Evolutionary conservation across 2,888 invertebrate genomes (phyloP), one percentile per base, ranked within the genome.

Genomic region (Adelognathus sp.): DNA sequence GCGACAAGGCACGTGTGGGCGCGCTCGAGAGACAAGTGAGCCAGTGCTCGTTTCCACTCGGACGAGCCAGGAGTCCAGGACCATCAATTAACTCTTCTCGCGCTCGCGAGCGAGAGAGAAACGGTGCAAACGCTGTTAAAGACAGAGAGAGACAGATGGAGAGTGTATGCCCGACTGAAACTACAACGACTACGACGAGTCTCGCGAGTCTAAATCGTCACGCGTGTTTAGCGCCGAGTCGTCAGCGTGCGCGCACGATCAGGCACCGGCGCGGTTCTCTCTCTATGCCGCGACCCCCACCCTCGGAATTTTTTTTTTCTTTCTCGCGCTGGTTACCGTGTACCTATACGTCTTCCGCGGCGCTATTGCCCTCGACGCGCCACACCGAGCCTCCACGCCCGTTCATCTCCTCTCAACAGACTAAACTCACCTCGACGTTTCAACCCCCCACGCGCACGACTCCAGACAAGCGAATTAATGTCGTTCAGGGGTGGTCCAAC

Each of bases 161-260:
- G 58, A 52, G 44, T 54, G 27, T 52, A 29, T 50, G 24, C 24
- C 46, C 21, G 58, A 56, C 29, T 7, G 27, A 27, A 27, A 24
- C 18, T 18, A 52, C 52, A n/a, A 44, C 61, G 29, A 52, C 64
- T 18, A 64, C 52, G 67, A 33, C 66, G 66, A n/a, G 29, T 50
- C 36, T 36, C 18, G 56, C 60, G 66, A 71, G 70, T 76, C 64
- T 67, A 67, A 77, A 77, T 77, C 66, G 76, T 77, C 76, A 54
- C 82, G 77, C 76, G 81, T 83, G 81, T 84, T 84, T 84, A 84
- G 81, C 83, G 71, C 56, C 75, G 76, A 70, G 71, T 80, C 76
- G 81, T 84, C 71, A 44, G 16, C 46, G 46, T 46, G 46, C 46
- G 46, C 24, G 24, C 46, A 4, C 46, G 46, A 46, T 46, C 46